These are phyloP conservation scores for Sminthopsis crassicaudata DNA, from an alignment of 2,113 vertebrate species.

Conservation along the genomic window DNA sequence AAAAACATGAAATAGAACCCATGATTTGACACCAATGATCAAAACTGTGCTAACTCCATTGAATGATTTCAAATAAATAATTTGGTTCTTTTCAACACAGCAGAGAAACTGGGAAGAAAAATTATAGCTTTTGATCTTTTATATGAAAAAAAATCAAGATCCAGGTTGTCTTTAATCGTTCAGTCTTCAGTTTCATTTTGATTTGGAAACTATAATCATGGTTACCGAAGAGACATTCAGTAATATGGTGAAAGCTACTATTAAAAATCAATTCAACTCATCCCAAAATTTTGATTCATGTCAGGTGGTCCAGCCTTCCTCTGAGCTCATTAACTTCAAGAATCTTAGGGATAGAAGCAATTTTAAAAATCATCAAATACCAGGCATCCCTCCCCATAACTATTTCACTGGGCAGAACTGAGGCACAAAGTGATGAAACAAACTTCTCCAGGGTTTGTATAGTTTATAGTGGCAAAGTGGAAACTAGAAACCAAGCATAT, in stretches of 20 bases:
- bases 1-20: neutral
- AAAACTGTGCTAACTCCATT: neutral
- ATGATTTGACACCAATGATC: neutral
- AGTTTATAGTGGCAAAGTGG: neutral
- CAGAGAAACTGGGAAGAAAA: neutral
- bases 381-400: neutral
- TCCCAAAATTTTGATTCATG: neutral
- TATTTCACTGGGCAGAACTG: neutral
- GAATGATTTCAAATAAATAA: conserved; percentile 8
- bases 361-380: neutral
- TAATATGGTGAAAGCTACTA: neutral
- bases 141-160: neutral
- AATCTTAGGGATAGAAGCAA: neutral
- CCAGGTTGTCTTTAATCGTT: neutral
- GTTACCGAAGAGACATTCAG: neutral
- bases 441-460: neutral
- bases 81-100: neutral
- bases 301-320: neutral
- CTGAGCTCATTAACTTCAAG: neutral
- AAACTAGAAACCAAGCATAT: neutral
- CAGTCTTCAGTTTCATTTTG: neutral
- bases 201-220: conserved; percentile 13
- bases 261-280: neutral
- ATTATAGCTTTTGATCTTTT: neutral
- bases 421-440: neutral